Percentiles rank a stretch among this genome's conserved stretches.
Evolutionary conservation across 1,140 invertebrate species (phyloP).

Genomic region (Drosophila malerkotliana): DNA sequence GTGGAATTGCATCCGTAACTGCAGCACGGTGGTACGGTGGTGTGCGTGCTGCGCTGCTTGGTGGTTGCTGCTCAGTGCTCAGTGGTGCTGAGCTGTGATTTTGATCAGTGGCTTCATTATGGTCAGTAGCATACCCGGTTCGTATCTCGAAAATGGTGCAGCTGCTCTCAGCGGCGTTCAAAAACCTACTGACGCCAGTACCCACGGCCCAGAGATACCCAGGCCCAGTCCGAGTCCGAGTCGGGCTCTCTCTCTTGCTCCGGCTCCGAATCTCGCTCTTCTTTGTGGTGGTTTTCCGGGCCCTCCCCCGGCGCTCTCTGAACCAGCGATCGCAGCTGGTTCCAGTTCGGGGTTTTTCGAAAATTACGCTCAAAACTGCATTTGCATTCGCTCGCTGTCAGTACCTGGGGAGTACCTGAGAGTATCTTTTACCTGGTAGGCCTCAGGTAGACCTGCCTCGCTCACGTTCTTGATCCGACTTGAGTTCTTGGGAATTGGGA

Average conservation of each 20-base stretch:
- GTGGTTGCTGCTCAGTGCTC: constrained; percentile 1
- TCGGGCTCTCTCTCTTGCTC: constrained; percentile 12
- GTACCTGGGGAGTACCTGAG: neutral
- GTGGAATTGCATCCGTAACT: constrained; percentile 58
- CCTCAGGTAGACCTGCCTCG: constrained; percentile 31
- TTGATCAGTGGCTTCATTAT: constrained; percentile 31
- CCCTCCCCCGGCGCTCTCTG: constrained; percentile 10
- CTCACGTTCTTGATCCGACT: constrained; percentile 21
- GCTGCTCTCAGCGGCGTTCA: constrained; percentile 79
- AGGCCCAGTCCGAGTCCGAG: neutral
- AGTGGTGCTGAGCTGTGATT: constrained; percentile 50
- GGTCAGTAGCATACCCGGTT: constrained; percentile 57
- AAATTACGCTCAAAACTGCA: constrained; percentile 66
- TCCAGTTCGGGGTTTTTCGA: constrained; percentile 48
- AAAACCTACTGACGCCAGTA: constrained; percentile 68
- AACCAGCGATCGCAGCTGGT: constrained; percentile 69
- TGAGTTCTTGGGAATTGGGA: constrained; percentile 25
- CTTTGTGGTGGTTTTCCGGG: neutral
- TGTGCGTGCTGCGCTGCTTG: constrained; percentile 28
- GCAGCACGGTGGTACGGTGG: constrained; percentile 23
- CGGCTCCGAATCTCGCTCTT: neutral
- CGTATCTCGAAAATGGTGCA: constrained; percentile 61
- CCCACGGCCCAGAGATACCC: constrained; percentile 20
- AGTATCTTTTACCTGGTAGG: constrained; percentile 38
- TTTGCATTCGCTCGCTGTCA: constrained; percentile 30